These are phyloP conservation scores for Steinernema feltiae DNA, from an alignment of 1,140 invertebrate species.

Conservation along the genomic window DNA sequence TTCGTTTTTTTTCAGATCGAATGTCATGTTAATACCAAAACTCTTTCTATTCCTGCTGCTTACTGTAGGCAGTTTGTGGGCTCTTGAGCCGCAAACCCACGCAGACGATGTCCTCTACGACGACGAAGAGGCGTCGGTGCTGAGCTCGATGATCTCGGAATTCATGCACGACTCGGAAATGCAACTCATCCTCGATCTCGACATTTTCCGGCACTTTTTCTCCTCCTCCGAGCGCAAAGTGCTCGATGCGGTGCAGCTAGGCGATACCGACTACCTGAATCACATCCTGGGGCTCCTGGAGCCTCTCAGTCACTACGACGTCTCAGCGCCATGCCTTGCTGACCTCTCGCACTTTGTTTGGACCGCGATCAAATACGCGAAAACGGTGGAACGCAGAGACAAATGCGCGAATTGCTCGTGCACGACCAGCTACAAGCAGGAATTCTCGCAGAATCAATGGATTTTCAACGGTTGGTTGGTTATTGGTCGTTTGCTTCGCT, in stretches of 20 bases:
- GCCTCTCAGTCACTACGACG: constrained; percentile 49
- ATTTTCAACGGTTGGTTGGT: constrained; percentile 53
- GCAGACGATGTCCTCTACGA: neutral
- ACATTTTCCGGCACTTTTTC: constrained; percentile 48
- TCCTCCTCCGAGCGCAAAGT: constrained; percentile 24
- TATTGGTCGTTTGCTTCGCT: no score
- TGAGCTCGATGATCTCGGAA: constrained; percentile 20
- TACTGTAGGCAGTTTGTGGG: neutral
- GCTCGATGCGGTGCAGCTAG: constrained; percentile 16
- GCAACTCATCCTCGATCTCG: constrained; percentile 54
- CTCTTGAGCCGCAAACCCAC: neutral
- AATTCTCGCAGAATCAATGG: constrained; percentile 52
- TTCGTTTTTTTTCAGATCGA: neutral
- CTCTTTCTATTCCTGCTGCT: neutral
- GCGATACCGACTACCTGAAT: constrained; percentile 38
- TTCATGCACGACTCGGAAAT: constrained; percentile 53
- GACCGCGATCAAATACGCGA: constrained; percentile 55
- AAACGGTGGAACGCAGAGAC: constrained; percentile 41
- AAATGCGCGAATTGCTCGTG: constrained; percentile 51
- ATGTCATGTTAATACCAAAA: neutral
- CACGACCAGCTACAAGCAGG: constrained; percentile 37
- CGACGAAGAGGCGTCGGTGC: constrained; percentile 7
- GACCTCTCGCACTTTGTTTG: constrained; percentile 52
- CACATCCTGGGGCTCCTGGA: constrained; percentile 46
- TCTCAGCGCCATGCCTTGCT: constrained; percentile 50